Percentiles rank a stretch among this genome's conserved stretches.
Evolutionary conservation across 2,113 vertebrate genomes (phyloP).

Genomic region (Campylomormyrus tamandua): DNA sequence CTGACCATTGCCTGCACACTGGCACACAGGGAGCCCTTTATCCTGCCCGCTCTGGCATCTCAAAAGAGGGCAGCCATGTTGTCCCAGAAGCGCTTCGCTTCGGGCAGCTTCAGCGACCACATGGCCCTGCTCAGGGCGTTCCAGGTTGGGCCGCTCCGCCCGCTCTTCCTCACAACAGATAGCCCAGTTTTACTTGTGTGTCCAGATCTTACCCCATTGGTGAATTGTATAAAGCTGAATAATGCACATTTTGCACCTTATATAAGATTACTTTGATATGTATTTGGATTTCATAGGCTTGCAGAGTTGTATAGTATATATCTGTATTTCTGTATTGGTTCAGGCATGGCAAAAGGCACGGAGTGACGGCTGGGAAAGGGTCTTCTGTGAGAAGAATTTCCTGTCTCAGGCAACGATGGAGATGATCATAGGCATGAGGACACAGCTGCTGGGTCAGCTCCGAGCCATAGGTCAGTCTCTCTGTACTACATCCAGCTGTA

Average conservation of each 20-base stretch:
- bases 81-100: conserved; percentile 74
- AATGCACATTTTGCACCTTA: not conserved
- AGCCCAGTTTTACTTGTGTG: not conserved
- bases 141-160: conserved; percentile 64
- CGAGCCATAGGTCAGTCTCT: conserved; percentile 77
- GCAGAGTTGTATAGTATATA: not conserved
- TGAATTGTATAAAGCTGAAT: not conserved
- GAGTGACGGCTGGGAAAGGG: conserved; percentile 82
- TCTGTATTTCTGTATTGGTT: conserved; percentile 13
- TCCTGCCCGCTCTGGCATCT: conserved; percentile 74
- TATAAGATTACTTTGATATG: not conserved
- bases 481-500: not conserved
- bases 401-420: conserved; percentile 92
- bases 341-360: conserved; percentile 92
- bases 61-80: conserved; percentile 78
- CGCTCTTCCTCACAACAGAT: not conserved
- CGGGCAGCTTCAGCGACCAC: conserved; percentile 86
- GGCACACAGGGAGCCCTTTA: conserved; percentile 84
- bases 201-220: not conserved
- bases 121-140: conserved; percentile 92
- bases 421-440: conserved; percentile 87
- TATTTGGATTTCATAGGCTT: not conserved
- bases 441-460: conserved; percentile 86
- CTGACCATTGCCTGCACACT: conserved; percentile 89
- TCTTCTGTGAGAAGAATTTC: conserved; percentile 93